These are phyloP conservation scores for Liopterus haemorrhoidalis DNA, from an alignment of 2,888 invertebrate genomes.

Conservation along the genomic window DNA sequence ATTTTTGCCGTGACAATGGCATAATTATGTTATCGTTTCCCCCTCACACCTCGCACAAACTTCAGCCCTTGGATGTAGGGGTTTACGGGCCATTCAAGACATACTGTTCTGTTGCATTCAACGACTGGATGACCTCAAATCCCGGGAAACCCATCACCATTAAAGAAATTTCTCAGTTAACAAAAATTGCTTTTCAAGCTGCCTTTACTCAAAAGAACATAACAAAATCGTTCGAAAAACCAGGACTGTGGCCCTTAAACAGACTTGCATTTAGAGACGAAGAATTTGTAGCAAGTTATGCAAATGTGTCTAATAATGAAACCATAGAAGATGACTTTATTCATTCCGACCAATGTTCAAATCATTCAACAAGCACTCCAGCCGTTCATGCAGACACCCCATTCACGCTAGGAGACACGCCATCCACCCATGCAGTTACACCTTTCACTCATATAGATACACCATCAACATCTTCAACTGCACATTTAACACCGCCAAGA, in stretches of 20 bases:
- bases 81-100: constrained; percentile 37
- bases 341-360: too few relatives aligned
- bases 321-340: too few relatives aligned
- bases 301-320: constrained; percentile 8
- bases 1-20: constrained; percentile 38
- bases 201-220: too few relatives aligned
- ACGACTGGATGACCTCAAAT: constrained; percentile 30
- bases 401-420: too few relatives aligned
- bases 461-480: too few relatives aligned
- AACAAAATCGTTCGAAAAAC: constrained; percentile 28
- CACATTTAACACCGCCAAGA: too few relatives aligned
- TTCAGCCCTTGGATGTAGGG: constrained; percentile 36
- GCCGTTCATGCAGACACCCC: too few relatives aligned
- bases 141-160: constrained; percentile 34
- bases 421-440: too few relatives aligned
- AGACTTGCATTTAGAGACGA: constrained; percentile 27
- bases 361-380: too few relatives aligned
- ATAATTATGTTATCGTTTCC: constrained; percentile 38
- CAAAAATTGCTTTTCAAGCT: constrained; percentile 23
- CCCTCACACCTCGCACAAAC: constrained; percentile 37
- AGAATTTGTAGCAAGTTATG: constrained; percentile 27
- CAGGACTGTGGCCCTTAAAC: constrained; percentile 32
- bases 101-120: constrained; percentile 30
- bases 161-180: constrained; percentile 24
- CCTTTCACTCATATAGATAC: too few relatives aligned